phyloP scores from a whole-genome alignment of 2,888 invertebrate genomes.

The Scaeva pyrastri region DNA sequence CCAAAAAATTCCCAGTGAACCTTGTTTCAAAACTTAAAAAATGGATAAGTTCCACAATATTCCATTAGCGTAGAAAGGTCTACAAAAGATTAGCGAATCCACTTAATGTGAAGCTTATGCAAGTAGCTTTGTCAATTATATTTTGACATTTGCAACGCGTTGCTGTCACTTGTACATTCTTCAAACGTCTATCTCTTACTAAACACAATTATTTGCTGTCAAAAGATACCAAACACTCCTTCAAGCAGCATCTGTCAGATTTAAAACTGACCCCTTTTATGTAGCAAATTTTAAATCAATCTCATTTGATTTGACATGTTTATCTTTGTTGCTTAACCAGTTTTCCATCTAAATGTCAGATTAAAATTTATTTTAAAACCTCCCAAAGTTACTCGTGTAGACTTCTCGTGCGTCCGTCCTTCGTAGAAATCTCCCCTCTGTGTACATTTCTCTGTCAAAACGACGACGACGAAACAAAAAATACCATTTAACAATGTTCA shows the following conservation, averaged over 20 bases:
- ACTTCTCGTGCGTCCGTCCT: neutral
- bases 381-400: no score
- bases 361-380: constrained; percentile 36
- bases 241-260: neutral
- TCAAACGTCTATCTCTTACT: no score
- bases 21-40: no score
- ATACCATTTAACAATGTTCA: constrained; percentile 56
- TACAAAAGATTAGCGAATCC: no score
- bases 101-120: no score
- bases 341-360: constrained; percentile 16
- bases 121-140: no score
- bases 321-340: neutral
- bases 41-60: no score
- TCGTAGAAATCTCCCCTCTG: constrained; percentile 3
- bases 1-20: no score
- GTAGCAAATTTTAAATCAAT: neutral
- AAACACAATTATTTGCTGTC: neutral
- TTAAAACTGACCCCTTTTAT: neutral
- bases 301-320: neutral
- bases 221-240: neutral
- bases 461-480: constrained; percentile 15
- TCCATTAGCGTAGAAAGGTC: no score
- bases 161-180: no score
- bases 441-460: constrained; percentile 38
- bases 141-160: no score